phyloP scores from a whole-genome alignment of 2,888 invertebrate genomes.

The Andrena chrysosceles region DNA sequence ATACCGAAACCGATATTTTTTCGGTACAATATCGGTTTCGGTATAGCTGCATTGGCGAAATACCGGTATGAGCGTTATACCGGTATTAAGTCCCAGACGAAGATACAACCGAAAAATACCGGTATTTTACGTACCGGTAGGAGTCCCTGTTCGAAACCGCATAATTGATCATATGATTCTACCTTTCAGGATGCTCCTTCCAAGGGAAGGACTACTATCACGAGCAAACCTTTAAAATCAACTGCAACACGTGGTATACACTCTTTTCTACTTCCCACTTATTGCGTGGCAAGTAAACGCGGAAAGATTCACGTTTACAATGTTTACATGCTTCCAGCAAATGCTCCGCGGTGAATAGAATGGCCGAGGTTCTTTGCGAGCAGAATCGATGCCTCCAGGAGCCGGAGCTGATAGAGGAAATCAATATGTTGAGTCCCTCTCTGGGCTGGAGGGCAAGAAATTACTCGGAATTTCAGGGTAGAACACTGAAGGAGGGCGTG shows the following conservation, averaged over 20 bases:
- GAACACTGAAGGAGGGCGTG: slow-evolving; percentile 92
- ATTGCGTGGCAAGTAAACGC: neutral
- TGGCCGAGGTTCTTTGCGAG: slow-evolving; percentile 88
- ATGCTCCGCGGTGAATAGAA: slow-evolving; percentile 84
- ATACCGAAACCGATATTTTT: no score
- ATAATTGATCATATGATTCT: slow-evolving; percentile 42
- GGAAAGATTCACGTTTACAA: neutral
- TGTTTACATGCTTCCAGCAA: slow-evolving; percentile 83
- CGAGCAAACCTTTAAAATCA: slow-evolving; percentile 86
- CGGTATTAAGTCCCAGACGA: no score
- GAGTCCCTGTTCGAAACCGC: no score
- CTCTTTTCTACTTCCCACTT: neutral
- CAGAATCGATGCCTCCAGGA: slow-evolving; percentile 91
- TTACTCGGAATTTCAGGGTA: slow-evolving; percentile 94
- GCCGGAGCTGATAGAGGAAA: slow-evolving; percentile 88
- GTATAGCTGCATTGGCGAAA: no score
- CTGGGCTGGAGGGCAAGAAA: slow-evolving; percentile 93
- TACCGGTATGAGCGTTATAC: no score
- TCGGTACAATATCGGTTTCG: no score
- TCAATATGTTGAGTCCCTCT: slow-evolving; percentile 86
- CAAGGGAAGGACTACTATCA: slow-evolving; percentile 86
- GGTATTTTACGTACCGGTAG: no score
- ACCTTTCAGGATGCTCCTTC: slow-evolving; percentile 85
- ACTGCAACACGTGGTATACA: slow-evolving; percentile 91
- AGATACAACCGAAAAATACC: no score